Evolutionary conservation across 64 coral and sea anemone species (phyloP), one percentile per base, ranked within the genome.

Genomic region (Pachyseris speciosa): DNA sequence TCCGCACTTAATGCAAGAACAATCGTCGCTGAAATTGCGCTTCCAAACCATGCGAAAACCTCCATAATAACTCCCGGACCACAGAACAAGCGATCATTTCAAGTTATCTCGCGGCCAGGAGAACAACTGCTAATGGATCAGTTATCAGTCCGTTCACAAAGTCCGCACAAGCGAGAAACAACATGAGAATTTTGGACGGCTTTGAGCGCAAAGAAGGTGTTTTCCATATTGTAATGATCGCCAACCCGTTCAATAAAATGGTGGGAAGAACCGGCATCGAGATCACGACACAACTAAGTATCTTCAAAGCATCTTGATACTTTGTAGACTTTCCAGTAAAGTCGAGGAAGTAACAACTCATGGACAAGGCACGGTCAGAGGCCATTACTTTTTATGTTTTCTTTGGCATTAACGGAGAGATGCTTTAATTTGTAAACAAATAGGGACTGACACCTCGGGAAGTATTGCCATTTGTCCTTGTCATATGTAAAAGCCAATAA

Each of bases 161-260:
- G 38, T 73, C 69, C 0, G 69, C 37, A 42, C 69, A 73, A 38
- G 69, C 69, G 20, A 73, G 69, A 19, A 37, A 73, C 39, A 73
- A 39, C 0, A 73, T 37, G 44, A 73, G 69, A 43, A 73, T 12
- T 19, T 44, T 73, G 38, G 22, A 26, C 4, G 69, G 69, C 39
- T 17, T 2, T 8, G 12, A 42, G 37, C 25, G 31, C 11, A 73
- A 2, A 26, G 69, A 73, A 24, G 37, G 37, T 25, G 37, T 73
- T n/a, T 37, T 73, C 69, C 37, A 43, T 73, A 73, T 73, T 43
- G 69, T 73, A 22, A 26, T 22, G 26, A 73, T 43, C 3, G 44
- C 69, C 26, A 73, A 43, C 44, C 69, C 69, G 25, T 73, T 73
- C 39, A 44, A 44, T 42, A 73, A 73, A 43, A 73, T 42, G 20